Percentiles rank a stretch among this genome's conserved stretches.
phyloP scores from a whole-genome alignment of 1,140 invertebrate species.

The Bombus affinis region DNA sequence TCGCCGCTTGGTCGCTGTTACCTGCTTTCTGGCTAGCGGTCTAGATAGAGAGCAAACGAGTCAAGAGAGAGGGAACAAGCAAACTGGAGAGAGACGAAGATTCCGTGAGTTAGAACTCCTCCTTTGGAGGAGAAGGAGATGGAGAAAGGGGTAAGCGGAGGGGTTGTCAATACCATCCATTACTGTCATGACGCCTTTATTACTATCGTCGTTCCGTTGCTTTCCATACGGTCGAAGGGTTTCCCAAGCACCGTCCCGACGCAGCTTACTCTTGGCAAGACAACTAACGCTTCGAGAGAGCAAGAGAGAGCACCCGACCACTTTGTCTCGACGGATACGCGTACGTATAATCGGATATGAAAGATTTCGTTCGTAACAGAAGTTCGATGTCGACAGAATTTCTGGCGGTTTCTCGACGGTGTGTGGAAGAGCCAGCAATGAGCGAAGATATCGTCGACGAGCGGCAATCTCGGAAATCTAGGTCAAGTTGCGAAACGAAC shows the following conservation, averaged over 20 bases:
- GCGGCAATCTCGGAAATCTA: conserved; percentile 18
- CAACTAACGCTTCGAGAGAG: conserved; percentile 18
- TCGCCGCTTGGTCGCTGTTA: conserved; percentile 61
- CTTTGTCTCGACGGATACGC: conserved; percentile 30
- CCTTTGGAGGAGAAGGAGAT: neutral
- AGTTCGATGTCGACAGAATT: conserved; percentile 47
- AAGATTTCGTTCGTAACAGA: conserved; percentile 47
- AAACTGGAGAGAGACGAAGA: conserved; percentile 4
- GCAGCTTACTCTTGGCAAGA: conserved; percentile 27
- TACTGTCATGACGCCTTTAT: conserved; percentile 64
- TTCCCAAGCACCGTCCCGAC: conserved; percentile 32
- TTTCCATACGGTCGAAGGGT: conserved; percentile 27
- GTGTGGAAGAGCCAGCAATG: neutral
- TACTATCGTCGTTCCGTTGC: conserved; percentile 45
- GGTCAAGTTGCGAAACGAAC: conserved; percentile 10
- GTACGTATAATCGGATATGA: conserved; percentile 41
- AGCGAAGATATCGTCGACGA: conserved; percentile 17
- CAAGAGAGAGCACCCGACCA: neutral
- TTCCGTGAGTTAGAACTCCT: conserved; percentile 31
- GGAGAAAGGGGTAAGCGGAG: conserved; percentile 1
- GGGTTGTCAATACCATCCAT: conserved; percentile 67
- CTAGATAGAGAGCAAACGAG: conserved; percentile 6
- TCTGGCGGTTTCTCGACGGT: conserved; percentile 18
- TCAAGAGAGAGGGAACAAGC: neutral
- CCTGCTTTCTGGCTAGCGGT: conserved; percentile 34